Percentiles rank a stretch among this genome's conserved stretches.
Conservation (phyloP, 1,140 invertebrate genomes). For the Holcopasites calliopsidis region DNA sequence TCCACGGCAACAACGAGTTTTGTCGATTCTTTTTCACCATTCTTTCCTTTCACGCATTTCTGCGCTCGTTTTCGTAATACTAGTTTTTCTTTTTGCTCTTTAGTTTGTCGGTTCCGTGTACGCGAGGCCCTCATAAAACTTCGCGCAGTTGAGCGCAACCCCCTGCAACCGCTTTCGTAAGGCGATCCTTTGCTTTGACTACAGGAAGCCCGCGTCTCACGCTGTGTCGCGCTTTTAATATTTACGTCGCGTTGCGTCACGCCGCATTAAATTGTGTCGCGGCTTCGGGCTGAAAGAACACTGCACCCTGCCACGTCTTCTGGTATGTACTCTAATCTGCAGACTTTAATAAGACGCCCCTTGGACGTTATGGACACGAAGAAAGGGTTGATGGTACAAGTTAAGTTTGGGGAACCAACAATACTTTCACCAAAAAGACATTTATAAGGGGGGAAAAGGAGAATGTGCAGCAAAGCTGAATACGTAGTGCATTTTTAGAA, state of each 20-base stretch:
- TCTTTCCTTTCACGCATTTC: slow-evolving; percentile 21
- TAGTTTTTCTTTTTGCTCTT: too few relatives aligned
- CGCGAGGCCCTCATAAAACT: slow-evolving; percentile 27
- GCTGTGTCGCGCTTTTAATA: slow-evolving; percentile 59
- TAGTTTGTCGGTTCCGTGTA: not conserved
- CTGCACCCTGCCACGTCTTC: too few relatives aligned
- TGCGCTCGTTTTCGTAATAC: not conserved
- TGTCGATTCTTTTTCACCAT: not conserved
- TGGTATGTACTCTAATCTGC: too few relatives aligned
- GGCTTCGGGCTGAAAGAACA: slow-evolving; percentile 45
- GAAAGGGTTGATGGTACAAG: too few relatives aligned
- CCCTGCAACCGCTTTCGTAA: slow-evolving; percentile 18
- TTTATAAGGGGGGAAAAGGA: too few relatives aligned
- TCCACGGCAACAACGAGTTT: not conserved
- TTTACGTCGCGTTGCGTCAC: slow-evolving; percentile 64
- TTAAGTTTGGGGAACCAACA: too few relatives aligned
- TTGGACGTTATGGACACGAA: too few relatives aligned
- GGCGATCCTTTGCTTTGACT: slow-evolving; percentile 40
- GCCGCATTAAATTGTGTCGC: slow-evolving; percentile 56
- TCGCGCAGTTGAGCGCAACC: slow-evolving; percentile 18
- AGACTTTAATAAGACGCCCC: too few relatives aligned
- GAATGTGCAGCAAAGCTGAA: too few relatives aligned
- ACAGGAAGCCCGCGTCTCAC: slow-evolving; percentile 20
- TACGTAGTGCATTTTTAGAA: too few relatives aligned
- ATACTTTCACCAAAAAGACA: too few relatives aligned